Base-by-base conservation (phyloP, 1,140 invertebrate genomes). In the Ips typographus region DNA sequence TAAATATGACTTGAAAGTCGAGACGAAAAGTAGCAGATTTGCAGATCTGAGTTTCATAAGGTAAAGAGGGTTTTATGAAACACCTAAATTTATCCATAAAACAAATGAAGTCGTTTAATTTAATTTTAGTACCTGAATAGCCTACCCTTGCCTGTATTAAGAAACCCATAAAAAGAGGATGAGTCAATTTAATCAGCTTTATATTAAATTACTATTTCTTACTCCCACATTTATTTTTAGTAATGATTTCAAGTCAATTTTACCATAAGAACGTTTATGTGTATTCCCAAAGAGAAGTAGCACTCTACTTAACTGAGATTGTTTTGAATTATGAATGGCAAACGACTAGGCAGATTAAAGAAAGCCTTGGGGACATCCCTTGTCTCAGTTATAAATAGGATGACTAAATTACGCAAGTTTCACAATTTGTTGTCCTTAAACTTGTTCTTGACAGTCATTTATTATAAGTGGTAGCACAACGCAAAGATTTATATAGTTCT, bases 281-380 rank as follows among this genome's bases (percentile, higher is more conserved):
- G 39, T 58, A 58, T 58, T 58, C 56, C 22, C 56, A 40, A 49
- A 49, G 44, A 49, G 44, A 49, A 41, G 61, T 64, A 40, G 53
- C 61, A 64, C 42, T 22, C 38, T 64, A 53, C 47, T 64, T 64
- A 40, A 64, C 38, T 38, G 38, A 64, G 61, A 40, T 40, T 51
- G 61, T 52, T 64, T 51, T 40, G 61, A 64, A 64, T 40, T 64
- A 64, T 64, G 40, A 64, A 64, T 64, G 49, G 49, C 61, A 64
- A 64, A 64, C 36, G 36, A 64, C 61, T 52, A 64, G 61, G 44
- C 47, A 52, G 61, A 64, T 64, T 64, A 64, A 64, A 53, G 61
- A 40, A 61, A 64, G 61, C 49, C 61, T 53, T n/a, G 3, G 61
- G 61, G 40, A 64, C 53, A 64, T 64, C 61, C 47, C 61, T 64